Evolutionary conservation across 2,888 invertebrate genomes (phyloP), one percentile per base, ranked within the genome.

Genomic region (Acrocyrtus sp.): DNA sequence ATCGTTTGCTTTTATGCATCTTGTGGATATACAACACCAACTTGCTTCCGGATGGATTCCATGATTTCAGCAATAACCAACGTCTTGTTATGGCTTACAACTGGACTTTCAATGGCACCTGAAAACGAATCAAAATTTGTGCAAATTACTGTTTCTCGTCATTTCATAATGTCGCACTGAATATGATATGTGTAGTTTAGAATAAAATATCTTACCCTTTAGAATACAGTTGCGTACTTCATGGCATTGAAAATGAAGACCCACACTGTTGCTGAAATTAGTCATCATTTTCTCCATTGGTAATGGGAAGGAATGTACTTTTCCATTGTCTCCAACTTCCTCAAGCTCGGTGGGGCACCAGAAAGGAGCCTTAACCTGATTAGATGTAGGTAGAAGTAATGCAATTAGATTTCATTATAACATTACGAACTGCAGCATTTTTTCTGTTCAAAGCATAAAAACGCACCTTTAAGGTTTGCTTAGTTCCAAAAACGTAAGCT

Each of bases 1-100:
- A n/a, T n/a, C n/a, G n/a, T n/a, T n/a, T n/a, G n/a, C n/a, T n/a
- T n/a, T n/a, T n/a, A n/a, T n/a, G n/a, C n/a, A 63, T 75, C 78
- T 5, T 83, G 87, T 43, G 87, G 86, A 81, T 86, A 90, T 19
- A 84, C 84, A 3, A 90, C 90, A 3, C 91, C 91, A 41, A 92
- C 81, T 84, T 92, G 91, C 58, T 87, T 87, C 68, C 93, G 86
- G 82, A 94, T 87, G 48, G 89, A 88, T 82, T 94, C 93, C 83
- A 90, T 88, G 70, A 93, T 85, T 81, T 89, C 88, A 0, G 92
- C 90, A 74, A 94, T 84, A 15, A 90, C 84, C 62, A 93, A 84
- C 50, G 90, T 90, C 77, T 92, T 90, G 56, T 88, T 88, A 77
- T 91, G 89, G 0, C 87, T 86, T 82, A 94, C 88, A 79, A 87